Evolutionary conservation across 2,797 vertebrate genomes (phyloP).

Genomic region (Gymnoscopelus microlampas): DNA sequence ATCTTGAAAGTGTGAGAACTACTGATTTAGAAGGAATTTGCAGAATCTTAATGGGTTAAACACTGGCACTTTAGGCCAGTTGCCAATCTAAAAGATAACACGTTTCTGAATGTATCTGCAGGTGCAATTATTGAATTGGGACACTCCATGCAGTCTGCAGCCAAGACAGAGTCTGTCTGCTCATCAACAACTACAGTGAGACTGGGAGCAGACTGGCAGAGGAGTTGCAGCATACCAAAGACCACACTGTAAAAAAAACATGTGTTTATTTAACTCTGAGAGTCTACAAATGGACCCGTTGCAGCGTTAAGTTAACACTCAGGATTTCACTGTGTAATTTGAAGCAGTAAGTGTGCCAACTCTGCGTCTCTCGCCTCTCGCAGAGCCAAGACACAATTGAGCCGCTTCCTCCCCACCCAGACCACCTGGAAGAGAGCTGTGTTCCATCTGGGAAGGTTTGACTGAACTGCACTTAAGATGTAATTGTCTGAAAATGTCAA

Average conservation of each 20-base stretch:
- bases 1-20: too few relatives aligned
- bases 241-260: background rate
- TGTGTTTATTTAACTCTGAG: too few relatives aligned
- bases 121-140: constrained; percentile 17
- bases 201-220: too few relatives aligned
- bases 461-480: constrained; percentile 52
- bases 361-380: constrained; percentile 4
- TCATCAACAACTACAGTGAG: background rate
- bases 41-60: too few relatives aligned
- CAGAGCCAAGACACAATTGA: constrained; percentile 61
- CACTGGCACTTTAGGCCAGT: too few relatives aligned
- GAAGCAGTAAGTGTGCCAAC: constrained; percentile 21
- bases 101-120: background rate
- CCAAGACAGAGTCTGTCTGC: constrained; percentile 26
- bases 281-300: too few relatives aligned
- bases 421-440: constrained; percentile 65
- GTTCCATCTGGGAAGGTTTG: constrained; percentile 55
- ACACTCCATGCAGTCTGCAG: constrained; percentile 24
- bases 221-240: constrained; percentile 2
- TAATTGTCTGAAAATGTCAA: too few relatives aligned
- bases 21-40: too few relatives aligned
- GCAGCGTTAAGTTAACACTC: too few relatives aligned
- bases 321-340: too few relatives aligned
- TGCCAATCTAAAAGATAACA: too few relatives aligned
- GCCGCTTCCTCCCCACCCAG: constrained; percentile 64